Percentiles rank a stretch among this genome's conserved stretches.
These are phyloP conservation scores for Rhyacophila brunnea DNA, from an alignment of 1,140 invertebrate genomes.

Conservation along the genomic window DNA sequence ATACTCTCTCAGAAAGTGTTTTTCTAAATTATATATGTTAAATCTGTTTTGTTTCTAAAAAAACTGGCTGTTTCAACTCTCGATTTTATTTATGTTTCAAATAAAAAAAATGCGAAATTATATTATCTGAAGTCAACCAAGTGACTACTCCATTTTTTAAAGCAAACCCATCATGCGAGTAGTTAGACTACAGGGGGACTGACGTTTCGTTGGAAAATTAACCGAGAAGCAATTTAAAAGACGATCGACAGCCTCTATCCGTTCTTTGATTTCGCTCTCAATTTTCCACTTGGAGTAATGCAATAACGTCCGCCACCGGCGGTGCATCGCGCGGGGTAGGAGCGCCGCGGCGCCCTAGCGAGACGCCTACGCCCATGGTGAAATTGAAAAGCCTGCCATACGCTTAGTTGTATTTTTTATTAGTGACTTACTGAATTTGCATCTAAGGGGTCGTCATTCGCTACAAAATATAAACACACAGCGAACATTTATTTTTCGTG, in stretches of 20 bases:
- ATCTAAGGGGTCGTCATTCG: too few species aligned
- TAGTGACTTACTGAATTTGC: not conserved
- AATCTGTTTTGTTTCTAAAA: too few species aligned
- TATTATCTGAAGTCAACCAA: too few species aligned
- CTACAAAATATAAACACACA: too few species aligned
- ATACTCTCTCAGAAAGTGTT: too few species aligned
- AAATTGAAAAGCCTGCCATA: not conserved
- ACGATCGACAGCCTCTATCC: slow-evolving; percentile 14
- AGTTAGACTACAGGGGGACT: not conserved
- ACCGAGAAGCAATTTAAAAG: slow-evolving; percentile 11
- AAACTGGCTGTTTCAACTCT: too few species aligned
- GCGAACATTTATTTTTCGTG: too few species aligned
- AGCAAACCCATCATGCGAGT: too few species aligned
- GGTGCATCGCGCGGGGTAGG: not conserved
- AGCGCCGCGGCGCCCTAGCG: not conserved
- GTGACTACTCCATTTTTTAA: too few species aligned
- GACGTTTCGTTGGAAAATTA: slow-evolving; percentile 11
- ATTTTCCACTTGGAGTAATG: slow-evolving; percentile 20
- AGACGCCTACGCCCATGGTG: not conserved
- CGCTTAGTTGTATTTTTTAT: not conserved
- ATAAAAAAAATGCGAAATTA: too few species aligned
- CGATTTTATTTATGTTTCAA: too few species aligned
- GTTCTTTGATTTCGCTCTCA: slow-evolving; percentile 12
- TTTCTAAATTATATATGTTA: too few species aligned
- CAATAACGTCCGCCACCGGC: slow-evolving; percentile 13